phyloP scores from a whole-genome alignment of 2,888 invertebrate species.

The Torymus aiolomorphi region DNA sequence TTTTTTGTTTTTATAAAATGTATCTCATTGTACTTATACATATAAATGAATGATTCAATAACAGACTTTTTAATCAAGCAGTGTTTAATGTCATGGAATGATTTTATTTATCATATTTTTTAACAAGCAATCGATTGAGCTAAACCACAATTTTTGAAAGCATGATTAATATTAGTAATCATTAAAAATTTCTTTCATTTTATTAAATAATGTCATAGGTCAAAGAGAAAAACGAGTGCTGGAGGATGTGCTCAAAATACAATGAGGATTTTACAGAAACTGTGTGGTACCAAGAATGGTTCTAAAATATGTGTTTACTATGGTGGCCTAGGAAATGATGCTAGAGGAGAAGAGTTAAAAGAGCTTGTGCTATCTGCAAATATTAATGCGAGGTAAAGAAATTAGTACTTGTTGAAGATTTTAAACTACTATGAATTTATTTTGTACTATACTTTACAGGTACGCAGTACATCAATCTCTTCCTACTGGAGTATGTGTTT shows the following conservation, averaged over 20 bases:
- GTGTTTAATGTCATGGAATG: too few species aligned
- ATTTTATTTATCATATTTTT: too few species aligned
- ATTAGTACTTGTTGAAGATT: not conserved
- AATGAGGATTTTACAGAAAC: constrained; percentile 70
- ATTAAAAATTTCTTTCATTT: not conserved
- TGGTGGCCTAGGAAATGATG: constrained; percentile 73
- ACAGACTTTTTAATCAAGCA: too few species aligned
- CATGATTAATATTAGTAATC: too few species aligned
- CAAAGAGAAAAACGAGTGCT: constrained; percentile 62
- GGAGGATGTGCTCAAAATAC: constrained; percentile 72
- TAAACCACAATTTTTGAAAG: too few species aligned
- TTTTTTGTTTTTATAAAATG: too few species aligned
- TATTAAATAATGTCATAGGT: constrained; percentile 59
- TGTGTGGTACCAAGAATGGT: constrained; percentile 63
- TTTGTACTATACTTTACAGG: constrained; percentile 61
- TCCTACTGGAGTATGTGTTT: constrained; percentile 73
- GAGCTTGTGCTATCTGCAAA: constrained; percentile 68
- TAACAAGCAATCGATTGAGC: too few species aligned
- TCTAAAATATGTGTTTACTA: constrained; percentile 64
- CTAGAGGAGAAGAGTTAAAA: constrained; percentile 67
- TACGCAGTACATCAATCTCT: constrained; percentile 68
- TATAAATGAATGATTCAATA: too few species aligned
- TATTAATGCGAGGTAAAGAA: constrained; percentile 68
- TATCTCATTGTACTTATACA: too few species aligned
- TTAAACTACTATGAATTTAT: not conserved